Evolutionary conservation across 2,797 vertebrate species (phyloP).

Genomic region (Lagodon rhomboides): DNA sequence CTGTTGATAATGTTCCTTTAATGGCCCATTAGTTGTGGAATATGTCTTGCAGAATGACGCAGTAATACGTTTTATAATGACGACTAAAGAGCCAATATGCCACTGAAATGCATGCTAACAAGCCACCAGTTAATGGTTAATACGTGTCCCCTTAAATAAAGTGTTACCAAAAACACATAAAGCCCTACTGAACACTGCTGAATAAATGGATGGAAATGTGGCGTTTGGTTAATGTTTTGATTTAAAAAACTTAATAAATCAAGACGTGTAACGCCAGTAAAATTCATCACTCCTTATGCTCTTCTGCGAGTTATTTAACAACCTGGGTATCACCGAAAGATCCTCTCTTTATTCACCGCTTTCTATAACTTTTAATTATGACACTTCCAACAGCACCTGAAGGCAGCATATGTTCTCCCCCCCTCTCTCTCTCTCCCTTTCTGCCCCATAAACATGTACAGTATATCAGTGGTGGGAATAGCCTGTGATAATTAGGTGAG

Average conservation of each 20-base stretch:
- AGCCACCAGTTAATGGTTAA: no score
- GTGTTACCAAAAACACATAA: background rate
- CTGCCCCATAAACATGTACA: conserved; percentile 67
- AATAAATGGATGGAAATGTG: background rate
- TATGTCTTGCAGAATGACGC: no score
- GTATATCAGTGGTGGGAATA: conserved; percentile 72
- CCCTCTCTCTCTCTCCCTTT: conserved; percentile 25
- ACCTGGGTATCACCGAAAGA: background rate
- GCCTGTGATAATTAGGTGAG: conserved; percentile 77
- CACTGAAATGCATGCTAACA: no score
- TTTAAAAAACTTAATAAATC: background rate
- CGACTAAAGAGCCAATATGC: no score
- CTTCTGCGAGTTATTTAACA: background rate
- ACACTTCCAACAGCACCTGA: conserved; percentile 31
- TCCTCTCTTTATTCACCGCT: conserved; percentile 8
- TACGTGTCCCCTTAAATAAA: no score
- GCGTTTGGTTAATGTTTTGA: background rate
- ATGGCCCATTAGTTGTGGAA: no score
- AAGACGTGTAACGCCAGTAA: background rate
- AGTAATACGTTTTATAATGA: no score
- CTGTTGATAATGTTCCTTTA: no score
- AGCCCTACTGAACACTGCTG: background rate
- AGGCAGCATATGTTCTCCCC: conserved; percentile 27
- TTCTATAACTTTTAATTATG: conserved; percentile 19
- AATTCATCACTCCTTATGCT: background rate